Conservation (phyloP, 2,888 invertebrate species). For the Venusia cambrica region DNA sequence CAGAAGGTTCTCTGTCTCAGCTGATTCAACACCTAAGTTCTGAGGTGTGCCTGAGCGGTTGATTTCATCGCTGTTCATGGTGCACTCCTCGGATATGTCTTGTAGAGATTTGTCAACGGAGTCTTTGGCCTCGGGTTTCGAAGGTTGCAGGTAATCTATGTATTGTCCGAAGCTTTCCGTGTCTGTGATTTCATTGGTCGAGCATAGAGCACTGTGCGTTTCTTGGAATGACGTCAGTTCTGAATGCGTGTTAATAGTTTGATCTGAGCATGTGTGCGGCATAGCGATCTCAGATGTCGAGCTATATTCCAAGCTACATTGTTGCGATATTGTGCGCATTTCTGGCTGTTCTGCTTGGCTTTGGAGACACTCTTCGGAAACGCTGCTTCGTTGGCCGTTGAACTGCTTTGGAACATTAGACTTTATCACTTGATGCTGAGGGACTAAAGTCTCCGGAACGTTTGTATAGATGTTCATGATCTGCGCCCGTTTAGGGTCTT, state of each 20-base stretch:
- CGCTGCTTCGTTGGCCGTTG: conserved; percentile 62
- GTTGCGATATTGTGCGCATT: conserved; percentile 85
- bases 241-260: conserved; percentile 73
- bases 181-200: conserved; percentile 74
- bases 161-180: conserved; percentile 77
- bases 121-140: conserved; percentile 60
- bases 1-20: conserved; percentile 58
- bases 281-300: conserved; percentile 80
- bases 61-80: conserved; percentile 69
- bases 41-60: conserved; percentile 58
- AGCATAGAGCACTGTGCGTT: conserved; percentile 72
- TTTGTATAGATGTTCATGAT: conserved; percentile 84
- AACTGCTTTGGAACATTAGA: conserved; percentile 54
- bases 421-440: conserved; percentile 80
- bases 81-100: conserved; percentile 73
- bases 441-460: conserved; percentile 82
- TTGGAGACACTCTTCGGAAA: conserved; percentile 70
- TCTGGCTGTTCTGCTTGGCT: conserved; percentile 70
- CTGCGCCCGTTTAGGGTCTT: conserved; percentile 59
- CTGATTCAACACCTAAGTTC: conserved; percentile 42
- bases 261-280: conserved; percentile 76
- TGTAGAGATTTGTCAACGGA: conserved; percentile 64
- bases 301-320: conserved; percentile 86
- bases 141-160: conserved; percentile 68
- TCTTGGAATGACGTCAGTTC: conserved; percentile 74